These are phyloP conservation scores for Esox niger DNA, from an alignment of 2,113 vertebrate species.

Conservation along the genomic window DNA sequence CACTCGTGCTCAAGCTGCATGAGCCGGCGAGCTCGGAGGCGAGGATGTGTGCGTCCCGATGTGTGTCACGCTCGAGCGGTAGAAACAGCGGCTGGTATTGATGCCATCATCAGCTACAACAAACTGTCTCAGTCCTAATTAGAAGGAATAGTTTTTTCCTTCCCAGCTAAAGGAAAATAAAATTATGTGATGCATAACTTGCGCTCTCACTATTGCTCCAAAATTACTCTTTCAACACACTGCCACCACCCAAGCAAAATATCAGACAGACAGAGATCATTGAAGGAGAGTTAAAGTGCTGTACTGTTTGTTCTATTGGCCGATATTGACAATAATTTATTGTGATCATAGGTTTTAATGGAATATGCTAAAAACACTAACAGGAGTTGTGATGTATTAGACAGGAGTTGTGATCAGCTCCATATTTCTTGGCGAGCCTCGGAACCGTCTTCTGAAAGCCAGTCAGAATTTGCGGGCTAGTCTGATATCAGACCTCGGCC, in stretches of 20 bases:
- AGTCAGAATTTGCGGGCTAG: too few species aligned
- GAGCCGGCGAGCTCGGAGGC: constrained; percentile 64
- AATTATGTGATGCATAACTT: constrained; percentile 18
- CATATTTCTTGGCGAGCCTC: constrained; percentile 30
- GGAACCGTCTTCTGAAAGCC: too few species aligned
- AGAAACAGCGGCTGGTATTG: neutral
- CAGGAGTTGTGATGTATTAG: constrained; percentile 23
- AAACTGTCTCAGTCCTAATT: constrained; percentile 49
- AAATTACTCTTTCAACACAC: constrained; percentile 41
- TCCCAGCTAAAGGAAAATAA: constrained; percentile 23
- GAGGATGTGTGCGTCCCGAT: constrained; percentile 66
- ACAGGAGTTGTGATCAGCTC: constrained; percentile 18
- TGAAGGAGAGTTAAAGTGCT: neutral
- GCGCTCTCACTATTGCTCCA: constrained; percentile 29
- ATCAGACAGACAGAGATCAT: constrained; percentile 6
- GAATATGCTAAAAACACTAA: constrained; percentile 29
- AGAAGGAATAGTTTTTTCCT: constrained; percentile 42
- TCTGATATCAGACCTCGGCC: too few species aligned
- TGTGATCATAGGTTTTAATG: constrained; percentile 31
- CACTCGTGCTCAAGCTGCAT: constrained; percentile 54
- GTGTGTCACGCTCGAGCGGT: constrained; percentile 1
- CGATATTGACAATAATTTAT: constrained; percentile 58
- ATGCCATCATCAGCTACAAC: constrained; percentile 19
- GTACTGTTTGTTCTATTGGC: constrained; percentile 30
- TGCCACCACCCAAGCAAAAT: neutral